Evolutionary conservation across 2,888 invertebrate genomes (phyloP).

Genomic region (Orthosia gothica): DNA sequence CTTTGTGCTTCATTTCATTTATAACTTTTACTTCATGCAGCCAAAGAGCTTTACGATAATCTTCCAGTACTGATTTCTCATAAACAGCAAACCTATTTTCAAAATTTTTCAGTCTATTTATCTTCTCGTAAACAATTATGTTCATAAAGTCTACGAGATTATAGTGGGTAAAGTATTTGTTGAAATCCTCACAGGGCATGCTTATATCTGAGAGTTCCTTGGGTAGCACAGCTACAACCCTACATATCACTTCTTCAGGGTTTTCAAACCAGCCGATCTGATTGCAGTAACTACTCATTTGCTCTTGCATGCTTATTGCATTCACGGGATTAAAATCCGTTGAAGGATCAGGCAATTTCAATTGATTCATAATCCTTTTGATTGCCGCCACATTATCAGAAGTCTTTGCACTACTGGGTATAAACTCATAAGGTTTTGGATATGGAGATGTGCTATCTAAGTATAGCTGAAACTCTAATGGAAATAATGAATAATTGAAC

Average conservation of each 20-base stretch:
- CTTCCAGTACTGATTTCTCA: conserved; percentile 88
- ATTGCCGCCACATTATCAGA: conserved; percentile 88
- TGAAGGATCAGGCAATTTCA: conserved; percentile 90
- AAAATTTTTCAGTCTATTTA: conserved; percentile 86
- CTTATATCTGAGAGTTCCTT: conserved; percentile 82
- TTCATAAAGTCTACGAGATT: conserved; percentile 91
- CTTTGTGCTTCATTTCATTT: conserved; percentile 82
- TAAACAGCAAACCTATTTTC: conserved; percentile 91
- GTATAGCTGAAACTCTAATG: conserved; percentile 92
- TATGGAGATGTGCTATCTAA: conserved; percentile 87
- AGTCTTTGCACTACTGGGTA: conserved; percentile 92
- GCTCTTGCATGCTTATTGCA: conserved; percentile 85
- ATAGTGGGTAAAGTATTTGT: conserved; percentile 83
- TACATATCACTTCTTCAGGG: conserved; percentile 88
- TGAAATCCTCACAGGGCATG: conserved; percentile 82
- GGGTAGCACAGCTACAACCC: conserved; percentile 86
- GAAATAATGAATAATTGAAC: conserved; percentile 92
- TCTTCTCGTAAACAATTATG: conserved; percentile 90
- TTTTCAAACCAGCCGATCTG: conserved; percentile 89
- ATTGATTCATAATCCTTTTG: conserved; percentile 88
- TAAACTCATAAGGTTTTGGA: conserved; percentile 93
- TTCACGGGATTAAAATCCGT: conserved; percentile 86
- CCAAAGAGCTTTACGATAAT: conserved; percentile 91
- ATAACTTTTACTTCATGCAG: conserved; percentile 87
- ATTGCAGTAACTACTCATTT: conserved; percentile 88